phyloP scores from a whole-genome alignment of 2,888 invertebrate genomes.

The Yponomeuta plumbellus region DNA sequence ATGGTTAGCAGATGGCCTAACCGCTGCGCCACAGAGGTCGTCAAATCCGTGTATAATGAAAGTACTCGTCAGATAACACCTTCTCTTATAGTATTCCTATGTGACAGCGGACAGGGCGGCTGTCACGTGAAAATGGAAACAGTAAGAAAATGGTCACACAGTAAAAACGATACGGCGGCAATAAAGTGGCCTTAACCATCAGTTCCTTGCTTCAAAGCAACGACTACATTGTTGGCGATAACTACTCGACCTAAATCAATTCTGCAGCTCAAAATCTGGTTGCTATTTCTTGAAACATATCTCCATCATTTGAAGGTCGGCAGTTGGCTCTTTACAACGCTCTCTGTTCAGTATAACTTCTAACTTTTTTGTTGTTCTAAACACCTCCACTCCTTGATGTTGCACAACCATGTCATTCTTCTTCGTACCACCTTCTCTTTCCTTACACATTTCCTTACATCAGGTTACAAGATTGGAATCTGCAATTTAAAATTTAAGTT shows the following conservation, averaged over 20 bases:
- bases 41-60: too few relatives aligned
- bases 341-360: too few relatives aligned
- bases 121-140: slow-evolving; percentile 41
- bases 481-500: background rate
- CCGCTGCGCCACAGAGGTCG: too few relatives aligned
- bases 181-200: slow-evolving; percentile 40
- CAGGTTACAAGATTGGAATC: background rate
- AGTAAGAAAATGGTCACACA: slow-evolving; percentile 42
- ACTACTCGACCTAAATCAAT: too few relatives aligned
- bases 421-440: too few relatives aligned
- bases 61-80: too few relatives aligned
- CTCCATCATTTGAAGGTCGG: too few relatives aligned
- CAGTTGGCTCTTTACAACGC: too few relatives aligned
- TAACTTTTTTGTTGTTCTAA: background rate
- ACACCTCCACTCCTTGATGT: background rate
- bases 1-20: too few relatives aligned
- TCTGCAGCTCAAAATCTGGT: background rate
- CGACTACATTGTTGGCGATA: background rate
- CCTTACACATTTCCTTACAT: background rate
- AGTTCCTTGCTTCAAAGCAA: slow-evolving; percentile 12
- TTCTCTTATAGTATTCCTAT: too few relatives aligned
- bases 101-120: slow-evolving; percentile 17
- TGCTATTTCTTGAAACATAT: background rate
- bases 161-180: slow-evolving; percentile 43
- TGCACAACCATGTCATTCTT: background rate